Base-by-base conservation (phyloP, 2,113 vertebrate species). In the Gavialis gangeticus region DNA sequence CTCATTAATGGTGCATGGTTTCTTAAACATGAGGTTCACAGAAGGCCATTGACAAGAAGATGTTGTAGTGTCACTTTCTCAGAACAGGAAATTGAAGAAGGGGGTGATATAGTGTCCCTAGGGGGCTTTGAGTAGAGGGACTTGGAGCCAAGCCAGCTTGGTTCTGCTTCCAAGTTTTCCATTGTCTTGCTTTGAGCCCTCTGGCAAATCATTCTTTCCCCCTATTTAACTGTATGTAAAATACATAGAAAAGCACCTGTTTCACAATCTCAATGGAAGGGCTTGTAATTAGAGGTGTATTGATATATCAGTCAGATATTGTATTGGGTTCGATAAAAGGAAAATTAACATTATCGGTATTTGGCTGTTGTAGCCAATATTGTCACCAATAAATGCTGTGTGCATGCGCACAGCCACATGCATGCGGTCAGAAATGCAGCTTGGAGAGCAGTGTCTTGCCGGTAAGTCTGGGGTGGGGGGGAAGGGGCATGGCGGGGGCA, bases 41-140 rank as follows among this genome's bases (percentile, higher is more conserved):
- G 2, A n/a, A 0, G 30, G 80, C 58, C 75, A 9, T 56, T n/a
- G 6, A 27, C 16, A 2, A 25, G 19, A 46, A n/a, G 57, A 17
- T 3, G 54, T 2, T 1, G 2, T 34, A 55, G 67, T 13, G 2
- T 2, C 59, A 24, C 16, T 24, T 76, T 11, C n/a, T 0, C n/a
- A 57, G 86, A 13, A 84, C n/a, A 10, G 28, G 75, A 17, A 62
- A 1, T 24, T 54, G 79, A 75, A 75, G 54, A 76, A 17, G 0
- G 1, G 27, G 66, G 56, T 3, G 17, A 19, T 6, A 12, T 4
- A 22, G 2, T 57, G 67, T 46, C 63, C 11, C 63, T 17, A 1
- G 0, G 1, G 1, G 5, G 63, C 8, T 28, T 14, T 37, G 75
- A 11, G 17, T 63, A 1, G 0, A 59, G 81, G 17, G 55, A 17